Conservation (phyloP, 2,797 vertebrate genomes). For the Cynopterus sphinx region DNA sequence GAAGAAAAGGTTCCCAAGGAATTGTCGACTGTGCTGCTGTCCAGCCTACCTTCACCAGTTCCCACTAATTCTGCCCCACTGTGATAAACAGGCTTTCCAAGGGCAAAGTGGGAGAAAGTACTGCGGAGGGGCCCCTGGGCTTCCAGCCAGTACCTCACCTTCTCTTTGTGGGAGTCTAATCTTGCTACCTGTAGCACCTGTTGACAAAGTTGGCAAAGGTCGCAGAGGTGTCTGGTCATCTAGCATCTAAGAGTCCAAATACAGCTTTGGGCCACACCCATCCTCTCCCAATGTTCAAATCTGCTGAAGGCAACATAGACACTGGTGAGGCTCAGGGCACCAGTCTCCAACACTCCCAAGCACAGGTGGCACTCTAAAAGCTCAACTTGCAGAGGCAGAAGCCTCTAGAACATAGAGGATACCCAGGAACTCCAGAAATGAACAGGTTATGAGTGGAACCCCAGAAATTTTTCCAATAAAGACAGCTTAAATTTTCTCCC, state of each 20-base stretch:
- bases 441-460: neutral
- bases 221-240: too few relatives aligned
- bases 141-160: neutral
- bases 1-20: neutral
- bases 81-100: neutral
- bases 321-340: fast-evolving
- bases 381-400: neutral
- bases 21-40: neutral
- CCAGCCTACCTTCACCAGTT: neutral
- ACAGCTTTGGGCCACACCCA: neutral
- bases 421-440: neutral
- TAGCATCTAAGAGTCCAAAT: too few relatives aligned
- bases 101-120: neutral
- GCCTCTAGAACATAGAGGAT: neutral
- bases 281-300: neutral
- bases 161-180: neutral
- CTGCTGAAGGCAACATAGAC: neutral
- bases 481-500: neutral
- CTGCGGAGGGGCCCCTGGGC: fast-evolving
- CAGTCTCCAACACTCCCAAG: fast-evolving
- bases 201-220: neutral
- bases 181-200: neutral
- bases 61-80: neutral
- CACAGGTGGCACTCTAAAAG: neutral
- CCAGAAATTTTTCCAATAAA: neutral